Evolutionary conservation across 2,888 invertebrate genomes (phyloP).

Genomic region (Pammene aurita): DNA sequence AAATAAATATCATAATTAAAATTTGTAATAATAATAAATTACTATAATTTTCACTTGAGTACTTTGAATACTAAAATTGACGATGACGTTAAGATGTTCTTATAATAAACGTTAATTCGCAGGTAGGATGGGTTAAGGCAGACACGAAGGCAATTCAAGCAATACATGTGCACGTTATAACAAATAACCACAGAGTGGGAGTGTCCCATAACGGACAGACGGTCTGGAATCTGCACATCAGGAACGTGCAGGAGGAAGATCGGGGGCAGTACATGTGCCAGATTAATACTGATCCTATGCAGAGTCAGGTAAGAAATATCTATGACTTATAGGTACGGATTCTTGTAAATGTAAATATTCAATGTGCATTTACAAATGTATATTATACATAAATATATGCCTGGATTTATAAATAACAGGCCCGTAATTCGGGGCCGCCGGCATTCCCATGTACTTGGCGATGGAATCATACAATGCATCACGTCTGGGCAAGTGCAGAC

Average conservation of each 20-base stretch:
- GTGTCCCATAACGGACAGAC: constrained; percentile 93
- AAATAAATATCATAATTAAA: not conserved
- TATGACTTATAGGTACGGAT: no score
- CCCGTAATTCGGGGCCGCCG: no score
- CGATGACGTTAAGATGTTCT: no score
- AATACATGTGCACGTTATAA: constrained; percentile 95
- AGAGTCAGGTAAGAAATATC: constrained; percentile 88
- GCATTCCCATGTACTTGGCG: no score
- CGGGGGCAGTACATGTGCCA: constrained; percentile 97
- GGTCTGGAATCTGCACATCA: constrained; percentile 95
- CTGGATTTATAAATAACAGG: no score
- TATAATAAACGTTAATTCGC: no score
- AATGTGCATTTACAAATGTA: no score
- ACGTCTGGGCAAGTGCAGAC: no score
- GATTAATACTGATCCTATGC: constrained; percentile 97
- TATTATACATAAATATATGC: no score
- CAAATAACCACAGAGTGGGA: constrained; percentile 93
- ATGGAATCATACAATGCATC: no score
- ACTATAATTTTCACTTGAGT: not conserved
- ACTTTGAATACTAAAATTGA: no score
- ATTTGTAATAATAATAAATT: not conserved
- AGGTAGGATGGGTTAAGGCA: constrained; percentile 97
- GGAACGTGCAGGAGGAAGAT: constrained; percentile 93
- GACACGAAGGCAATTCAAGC: constrained; percentile 97
- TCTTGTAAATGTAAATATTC: no score